phyloP scores from a whole-genome alignment of 2,113 vertebrate species.

The Sceloporus tristichus region DNA sequence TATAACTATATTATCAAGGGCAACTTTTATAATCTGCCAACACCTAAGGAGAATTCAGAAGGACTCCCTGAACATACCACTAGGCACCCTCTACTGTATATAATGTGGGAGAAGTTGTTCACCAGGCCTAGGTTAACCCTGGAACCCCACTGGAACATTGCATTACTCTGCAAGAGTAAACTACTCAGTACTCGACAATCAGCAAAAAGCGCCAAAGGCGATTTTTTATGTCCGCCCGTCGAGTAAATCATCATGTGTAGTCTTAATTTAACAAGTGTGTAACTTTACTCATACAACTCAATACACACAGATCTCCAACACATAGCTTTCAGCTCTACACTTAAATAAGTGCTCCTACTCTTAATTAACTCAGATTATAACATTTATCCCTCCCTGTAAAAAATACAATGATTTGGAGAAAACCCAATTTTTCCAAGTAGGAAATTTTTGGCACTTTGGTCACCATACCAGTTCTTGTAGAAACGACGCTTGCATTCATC shows the following conservation, averaged over 20 bases:
- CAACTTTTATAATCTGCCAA: neutral
- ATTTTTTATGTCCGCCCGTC: constrained; percentile 72
- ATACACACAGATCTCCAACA: neutral
- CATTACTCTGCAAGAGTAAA: constrained; percentile 44
- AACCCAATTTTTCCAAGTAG: neutral
- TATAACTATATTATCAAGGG: no score
- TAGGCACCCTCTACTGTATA: neutral
- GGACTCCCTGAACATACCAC: neutral
- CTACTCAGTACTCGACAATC: constrained; percentile 76
- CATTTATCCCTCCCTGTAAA: rapidly evolving
- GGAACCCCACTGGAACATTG: neutral
- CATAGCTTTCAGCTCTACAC: neutral
- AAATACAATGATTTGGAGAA: neutral
- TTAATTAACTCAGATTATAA: neutral
- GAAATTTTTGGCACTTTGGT: neutral
- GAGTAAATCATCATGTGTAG: constrained; percentile 62
- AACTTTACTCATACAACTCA: neutral
- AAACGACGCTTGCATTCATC: constrained; percentile 99
- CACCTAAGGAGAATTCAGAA: neutral
- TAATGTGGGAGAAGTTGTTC: neutral
- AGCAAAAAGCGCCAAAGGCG: constrained; percentile 68
- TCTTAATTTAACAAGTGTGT: neutral
- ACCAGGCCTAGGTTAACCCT: neutral
- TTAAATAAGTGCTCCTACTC: neutral
- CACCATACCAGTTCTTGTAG: constrained; percentile 97